These are phyloP conservation scores for Lutraria rhynchaena DNA, from an alignment of 1,140 invertebrate genomes.

Conservation along the genomic window DNA sequence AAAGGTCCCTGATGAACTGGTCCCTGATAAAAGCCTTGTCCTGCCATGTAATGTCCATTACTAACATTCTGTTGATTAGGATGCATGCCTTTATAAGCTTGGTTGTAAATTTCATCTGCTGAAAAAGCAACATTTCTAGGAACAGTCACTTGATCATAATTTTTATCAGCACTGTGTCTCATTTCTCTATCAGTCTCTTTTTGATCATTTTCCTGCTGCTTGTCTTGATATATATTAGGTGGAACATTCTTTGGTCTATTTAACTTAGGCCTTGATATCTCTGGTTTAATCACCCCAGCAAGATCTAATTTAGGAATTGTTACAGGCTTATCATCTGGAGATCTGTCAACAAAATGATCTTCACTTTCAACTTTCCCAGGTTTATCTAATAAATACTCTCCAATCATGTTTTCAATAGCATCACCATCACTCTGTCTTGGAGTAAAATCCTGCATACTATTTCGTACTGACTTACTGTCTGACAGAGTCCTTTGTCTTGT, in stretches of 20 bases:
- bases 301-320: constrained; percentile 27
- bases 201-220: not conserved
- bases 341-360: not conserved
- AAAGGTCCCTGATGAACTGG: not conserved
- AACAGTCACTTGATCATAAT: constrained; percentile 70
- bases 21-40: not conserved
- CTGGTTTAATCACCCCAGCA: constrained; percentile 1
- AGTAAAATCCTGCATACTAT: constrained; percentile 15
- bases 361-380: not conserved
- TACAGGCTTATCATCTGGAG: constrained; percentile 6
- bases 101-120: constrained; percentile 73
- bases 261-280: constrained; percentile 52
- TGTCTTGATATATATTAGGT: constrained; percentile 53
- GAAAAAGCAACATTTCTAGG: constrained; percentile 70
- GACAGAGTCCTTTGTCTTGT: constrained; percentile 3
- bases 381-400: constrained; percentile 35
- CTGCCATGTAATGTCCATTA: not conserved
- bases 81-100: constrained; percentile 63
- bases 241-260: constrained; percentile 59
- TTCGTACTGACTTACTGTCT: not conserved
- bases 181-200: constrained; percentile 17
- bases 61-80: not conserved
- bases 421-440: constrained; percentile 48
- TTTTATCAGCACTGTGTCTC: constrained; percentile 36
- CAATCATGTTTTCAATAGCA: constrained; percentile 42